Conservation (phyloP, 2,888 invertebrate genomes). For the Acheta domesticus region DNA sequence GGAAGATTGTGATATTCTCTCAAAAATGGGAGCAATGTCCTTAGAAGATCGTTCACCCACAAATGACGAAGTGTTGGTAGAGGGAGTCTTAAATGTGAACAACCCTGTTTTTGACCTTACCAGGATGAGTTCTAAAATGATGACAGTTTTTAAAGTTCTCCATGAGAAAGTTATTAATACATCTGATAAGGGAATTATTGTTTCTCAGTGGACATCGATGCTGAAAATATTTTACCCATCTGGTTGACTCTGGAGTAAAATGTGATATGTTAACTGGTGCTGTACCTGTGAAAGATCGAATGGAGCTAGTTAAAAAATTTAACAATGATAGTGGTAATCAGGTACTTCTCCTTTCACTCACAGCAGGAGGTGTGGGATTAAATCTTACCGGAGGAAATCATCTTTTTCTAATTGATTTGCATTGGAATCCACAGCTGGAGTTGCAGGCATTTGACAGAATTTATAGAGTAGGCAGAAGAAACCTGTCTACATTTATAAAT, state of each 20-base stretch:
- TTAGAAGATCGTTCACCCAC: conserved; percentile 34
- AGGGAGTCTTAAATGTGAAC: conserved; percentile 59
- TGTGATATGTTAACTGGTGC: conserved; percentile 70
- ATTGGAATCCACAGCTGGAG: conserved; percentile 97
- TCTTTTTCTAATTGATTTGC: conserved; percentile 82
- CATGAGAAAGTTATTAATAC: conserved; percentile 51
- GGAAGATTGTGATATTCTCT: conserved; percentile 58
- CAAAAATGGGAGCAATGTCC: conserved; percentile 61
- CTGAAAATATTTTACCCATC: conserved; percentile 67
- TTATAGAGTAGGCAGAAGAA: conserved; percentile 83
- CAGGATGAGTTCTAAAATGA: conserved; percentile 64
- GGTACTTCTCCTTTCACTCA: conserved; percentile 79
- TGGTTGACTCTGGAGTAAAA: conserved; percentile 51
- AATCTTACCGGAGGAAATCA: conserved; percentile 92
- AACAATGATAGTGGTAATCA: conserved; percentile 59
- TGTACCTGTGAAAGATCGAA: conserved; percentile 69
- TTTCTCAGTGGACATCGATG: conserved; percentile 91
- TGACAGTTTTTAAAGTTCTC: conserved; percentile 57
- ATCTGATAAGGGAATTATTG: conserved; percentile 74
- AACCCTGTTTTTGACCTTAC: conserved; percentile 68
- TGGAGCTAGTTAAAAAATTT: conserved; percentile 65
- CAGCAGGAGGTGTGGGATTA: conserved; percentile 92
- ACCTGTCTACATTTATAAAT: conserved; percentile 77
- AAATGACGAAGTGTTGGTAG: conserved; percentile 52
- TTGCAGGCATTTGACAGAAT: conserved; percentile 92